A percentile compares a stretch with the other conserved stretches of the same genome.
Evolutionary conservation across 2,113 vertebrate species (phyloP).

Genomic region (Psophia crepitans): DNA sequence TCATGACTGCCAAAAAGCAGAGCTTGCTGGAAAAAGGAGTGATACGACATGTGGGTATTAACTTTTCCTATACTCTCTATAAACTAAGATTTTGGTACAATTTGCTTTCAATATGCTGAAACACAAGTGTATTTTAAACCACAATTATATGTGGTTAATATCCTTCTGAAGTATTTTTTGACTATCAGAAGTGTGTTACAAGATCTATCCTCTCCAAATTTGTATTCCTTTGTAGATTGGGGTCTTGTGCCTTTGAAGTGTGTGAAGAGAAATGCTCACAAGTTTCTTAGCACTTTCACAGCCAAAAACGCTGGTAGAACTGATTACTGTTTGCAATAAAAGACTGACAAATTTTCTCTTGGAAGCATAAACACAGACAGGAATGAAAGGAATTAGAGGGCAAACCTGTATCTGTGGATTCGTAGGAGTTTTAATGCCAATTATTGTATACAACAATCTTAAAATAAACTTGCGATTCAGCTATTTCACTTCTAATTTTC

Average conservation of each 20-base stretch:
- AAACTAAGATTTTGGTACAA: background rate
- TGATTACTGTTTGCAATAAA: background rate
- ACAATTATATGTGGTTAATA: background rate
- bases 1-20: constrained; percentile 99
- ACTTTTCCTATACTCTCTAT: background rate
- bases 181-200: background rate
- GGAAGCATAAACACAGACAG: background rate
- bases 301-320: background rate
- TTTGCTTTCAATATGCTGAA: background rate
- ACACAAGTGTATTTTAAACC: background rate
- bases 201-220: background rate
- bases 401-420: background rate
- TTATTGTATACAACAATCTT: background rate
- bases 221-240: background rate
- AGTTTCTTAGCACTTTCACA: background rate
- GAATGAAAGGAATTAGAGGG: background rate
- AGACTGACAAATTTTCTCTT: background rate
- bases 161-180: background rate
- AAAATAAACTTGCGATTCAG: background rate
- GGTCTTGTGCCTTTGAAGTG: background rate
- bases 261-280: background rate
- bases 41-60: constrained; percentile 90
- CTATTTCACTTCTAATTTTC: background rate
- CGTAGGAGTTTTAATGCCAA: background rate
- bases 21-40: constrained; percentile 97